Evolutionary conservation across 2,888 invertebrate genomes (phyloP).

Genomic region (Syritta pipiens): DNA sequence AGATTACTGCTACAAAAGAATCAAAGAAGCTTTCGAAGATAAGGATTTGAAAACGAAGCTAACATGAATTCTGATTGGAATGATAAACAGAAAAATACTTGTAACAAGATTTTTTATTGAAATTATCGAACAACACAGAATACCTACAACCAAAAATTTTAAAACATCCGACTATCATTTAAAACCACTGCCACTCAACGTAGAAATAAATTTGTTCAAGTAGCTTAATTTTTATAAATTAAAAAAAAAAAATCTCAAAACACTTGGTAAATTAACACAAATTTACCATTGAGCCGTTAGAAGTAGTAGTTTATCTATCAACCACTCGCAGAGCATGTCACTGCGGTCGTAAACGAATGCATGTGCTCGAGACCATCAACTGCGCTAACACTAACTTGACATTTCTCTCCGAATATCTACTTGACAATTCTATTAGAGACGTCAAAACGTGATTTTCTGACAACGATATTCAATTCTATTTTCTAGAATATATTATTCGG

Average conservation of each 20-base stretch:
- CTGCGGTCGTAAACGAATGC: background rate
- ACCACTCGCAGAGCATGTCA: background rate
- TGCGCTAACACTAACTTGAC: slow-evolving; percentile 10
- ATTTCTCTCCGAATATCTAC: background rate
- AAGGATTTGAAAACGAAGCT: too few species aligned
- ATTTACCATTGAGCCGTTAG: background rate
- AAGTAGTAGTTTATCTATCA: background rate
- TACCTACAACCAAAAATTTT: too few species aligned
- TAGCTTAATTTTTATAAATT: too few species aligned
- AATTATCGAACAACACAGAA: too few species aligned
- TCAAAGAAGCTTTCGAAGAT: too few species aligned
- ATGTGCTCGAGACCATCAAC: slow-evolving; percentile 3
- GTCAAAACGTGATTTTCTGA: slow-evolving; percentile 56
- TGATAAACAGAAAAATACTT: too few species aligned
- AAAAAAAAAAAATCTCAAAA: background rate
- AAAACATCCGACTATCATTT: too few species aligned
- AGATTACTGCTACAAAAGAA: too few species aligned
- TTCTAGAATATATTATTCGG: slow-evolving; percentile 8
- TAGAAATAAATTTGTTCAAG: too few species aligned
- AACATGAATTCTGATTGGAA: too few species aligned
- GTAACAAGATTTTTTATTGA: too few species aligned
- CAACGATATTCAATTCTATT: slow-evolving; percentile 15
- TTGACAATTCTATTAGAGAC: slow-evolving; percentile 19
- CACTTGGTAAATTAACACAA: background rate
- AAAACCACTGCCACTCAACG: too few species aligned